These are phyloP conservation scores for Penaeus monodon DNA, from an alignment of 2,888 invertebrate species.

Conservation along the genomic window DNA sequence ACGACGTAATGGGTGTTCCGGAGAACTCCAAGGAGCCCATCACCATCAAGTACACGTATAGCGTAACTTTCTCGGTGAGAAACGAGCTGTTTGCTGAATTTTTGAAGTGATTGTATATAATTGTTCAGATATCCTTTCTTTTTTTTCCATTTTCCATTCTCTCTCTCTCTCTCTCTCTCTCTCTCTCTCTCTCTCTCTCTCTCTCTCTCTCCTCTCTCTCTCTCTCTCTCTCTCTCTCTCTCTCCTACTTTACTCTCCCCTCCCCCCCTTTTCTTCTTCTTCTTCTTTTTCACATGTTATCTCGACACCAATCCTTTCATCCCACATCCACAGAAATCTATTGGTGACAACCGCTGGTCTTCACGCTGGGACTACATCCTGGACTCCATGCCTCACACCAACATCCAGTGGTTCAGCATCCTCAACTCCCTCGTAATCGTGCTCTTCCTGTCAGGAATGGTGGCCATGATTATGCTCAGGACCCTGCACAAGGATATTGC, in stretches of 20 bases:
- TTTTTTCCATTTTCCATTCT: neutral
- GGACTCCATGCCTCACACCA: conserved; percentile 97
- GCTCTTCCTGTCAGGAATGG: conserved; percentile 97
- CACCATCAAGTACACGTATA: conserved; percentile 87
- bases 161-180: neutral
- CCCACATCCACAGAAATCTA: conserved; percentile 24
- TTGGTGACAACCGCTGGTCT: conserved; percentile 91
- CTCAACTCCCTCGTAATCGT: conserved; percentile 97
- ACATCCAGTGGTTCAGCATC: conserved; percentile 99
- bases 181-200: too few species aligned
- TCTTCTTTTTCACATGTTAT: neutral
- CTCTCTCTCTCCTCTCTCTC: too few species aligned
- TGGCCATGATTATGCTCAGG: conserved; percentile 97
- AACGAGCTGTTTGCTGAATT: too few species aligned
- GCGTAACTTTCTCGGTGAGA: conserved; percentile 81
- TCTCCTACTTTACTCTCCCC: neutral
- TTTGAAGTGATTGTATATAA: too few species aligned
- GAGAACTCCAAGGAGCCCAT: conserved; percentile 73
- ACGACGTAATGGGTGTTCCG: conserved; percentile 79
- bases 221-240: neutral
- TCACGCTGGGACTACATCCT: conserved; percentile 99
- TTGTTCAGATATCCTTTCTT: too few species aligned
- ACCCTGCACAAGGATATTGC: conserved; percentile 99
- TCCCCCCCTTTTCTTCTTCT: too few species aligned
- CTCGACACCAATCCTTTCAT: neutral